These are phyloP conservation scores for Diceros bicornis DNA, from an alignment of 2,797 vertebrate species.

Conservation along the genomic window DNA sequence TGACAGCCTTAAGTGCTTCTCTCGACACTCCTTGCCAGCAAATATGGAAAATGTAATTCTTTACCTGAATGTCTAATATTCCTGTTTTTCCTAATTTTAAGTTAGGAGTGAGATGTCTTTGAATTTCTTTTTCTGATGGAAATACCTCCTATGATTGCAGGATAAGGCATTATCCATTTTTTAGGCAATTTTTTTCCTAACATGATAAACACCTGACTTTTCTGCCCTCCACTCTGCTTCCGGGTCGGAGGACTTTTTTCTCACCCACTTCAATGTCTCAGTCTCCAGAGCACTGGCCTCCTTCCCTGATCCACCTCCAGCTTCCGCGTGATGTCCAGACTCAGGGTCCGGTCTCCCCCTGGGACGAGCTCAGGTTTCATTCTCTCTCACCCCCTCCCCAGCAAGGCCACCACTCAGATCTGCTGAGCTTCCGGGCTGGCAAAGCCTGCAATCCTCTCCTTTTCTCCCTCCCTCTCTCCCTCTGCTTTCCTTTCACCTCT, in stretches of 20 bases:
- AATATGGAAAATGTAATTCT: not conserved
- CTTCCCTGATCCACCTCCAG: not conserved
- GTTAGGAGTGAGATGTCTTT: not conserved
- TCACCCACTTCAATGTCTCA: not conserved
- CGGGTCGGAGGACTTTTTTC: not conserved
- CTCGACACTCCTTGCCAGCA: not conserved
- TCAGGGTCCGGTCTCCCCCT: not conserved
- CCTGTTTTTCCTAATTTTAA: constrained; percentile 2
- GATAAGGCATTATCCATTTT: not conserved
- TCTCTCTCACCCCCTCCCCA: not conserved
- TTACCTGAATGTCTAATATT: not conserved
- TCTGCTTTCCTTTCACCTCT: not conserved
- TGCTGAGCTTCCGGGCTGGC: not conserved
- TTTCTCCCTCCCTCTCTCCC: not conserved
- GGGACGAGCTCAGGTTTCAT: not conserved
- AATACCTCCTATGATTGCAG: not conserved
- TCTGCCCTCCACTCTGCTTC: not conserved
- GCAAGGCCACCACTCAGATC: not conserved
- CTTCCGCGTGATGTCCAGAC: not conserved
- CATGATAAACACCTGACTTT: not conserved
- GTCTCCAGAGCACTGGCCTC: not conserved
- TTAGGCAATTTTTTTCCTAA: not conserved
- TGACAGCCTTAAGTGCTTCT: not conserved
- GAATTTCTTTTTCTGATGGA: not conserved
- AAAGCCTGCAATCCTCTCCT: not conserved